Conservation (phyloP, 2,888 invertebrate genomes). For the Sthenelais limicola region DNA sequence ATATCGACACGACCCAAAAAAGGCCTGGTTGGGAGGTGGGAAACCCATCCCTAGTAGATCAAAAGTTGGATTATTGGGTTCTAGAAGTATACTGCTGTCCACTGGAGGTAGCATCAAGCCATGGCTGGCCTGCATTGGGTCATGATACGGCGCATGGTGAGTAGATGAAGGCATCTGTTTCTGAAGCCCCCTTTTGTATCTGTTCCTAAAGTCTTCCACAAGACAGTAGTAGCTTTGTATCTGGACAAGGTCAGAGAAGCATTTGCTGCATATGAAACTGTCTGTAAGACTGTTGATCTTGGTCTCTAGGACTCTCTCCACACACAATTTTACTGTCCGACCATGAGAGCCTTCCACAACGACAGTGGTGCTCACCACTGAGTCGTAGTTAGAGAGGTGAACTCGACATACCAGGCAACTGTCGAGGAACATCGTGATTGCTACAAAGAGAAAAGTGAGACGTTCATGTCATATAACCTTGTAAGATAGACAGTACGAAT, state of each 20-base stretch:
- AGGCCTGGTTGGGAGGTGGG: too few species aligned
- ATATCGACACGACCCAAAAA: too few species aligned
- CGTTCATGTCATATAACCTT: too few species aligned
- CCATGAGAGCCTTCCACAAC: slow-evolving; percentile 5
- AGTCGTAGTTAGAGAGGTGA: background rate
- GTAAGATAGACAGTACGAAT: too few species aligned
- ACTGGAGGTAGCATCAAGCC: background rate
- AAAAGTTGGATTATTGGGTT: too few species aligned
- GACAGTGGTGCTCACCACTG: background rate
- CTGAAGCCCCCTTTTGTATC: slow-evolving; percentile 5
- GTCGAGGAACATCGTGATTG: slow-evolving; percentile 25
- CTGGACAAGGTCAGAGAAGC: slow-evolving; percentile 18
- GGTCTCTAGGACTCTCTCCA: slow-evolving; percentile 8
- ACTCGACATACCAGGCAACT: slow-evolving; percentile 14
- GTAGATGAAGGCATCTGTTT: too few species aligned
- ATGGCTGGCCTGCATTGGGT: too few species aligned
- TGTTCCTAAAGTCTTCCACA: slow-evolving; percentile 7
- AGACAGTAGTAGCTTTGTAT: slow-evolving; percentile 17
- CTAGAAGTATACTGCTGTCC: background rate
- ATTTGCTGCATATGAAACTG: slow-evolving; percentile 19
- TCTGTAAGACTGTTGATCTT: background rate
- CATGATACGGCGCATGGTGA: too few species aligned
- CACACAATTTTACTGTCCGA: slow-evolving; percentile 1
- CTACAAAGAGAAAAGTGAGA: too few species aligned
- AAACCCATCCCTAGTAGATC: too few species aligned